A percentile compares a stretch with the other conserved stretches of the same genome.
Evolutionary conservation across 2,797 vertebrate genomes (phyloP).

Genomic region (Orestias chungarensis): DNA sequence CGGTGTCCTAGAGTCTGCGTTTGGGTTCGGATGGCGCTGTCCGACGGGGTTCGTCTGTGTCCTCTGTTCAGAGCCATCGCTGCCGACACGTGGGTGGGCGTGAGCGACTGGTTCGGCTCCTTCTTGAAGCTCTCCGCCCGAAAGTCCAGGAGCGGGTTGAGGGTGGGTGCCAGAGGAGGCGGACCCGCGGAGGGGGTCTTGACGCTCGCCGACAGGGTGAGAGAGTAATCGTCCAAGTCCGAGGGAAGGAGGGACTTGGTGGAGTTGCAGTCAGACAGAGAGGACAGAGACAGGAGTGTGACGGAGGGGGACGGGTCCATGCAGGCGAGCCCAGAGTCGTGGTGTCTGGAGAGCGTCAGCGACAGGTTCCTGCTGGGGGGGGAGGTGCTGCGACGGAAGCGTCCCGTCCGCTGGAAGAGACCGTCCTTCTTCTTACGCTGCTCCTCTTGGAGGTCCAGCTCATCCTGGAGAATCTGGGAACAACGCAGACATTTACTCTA

Average conservation of each 20-base stretch:
- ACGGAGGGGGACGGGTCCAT: conserved; percentile 82
- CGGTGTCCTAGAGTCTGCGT: conserved; percentile 80
- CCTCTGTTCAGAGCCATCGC: conserved; percentile 80
- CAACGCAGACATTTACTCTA: neutral
- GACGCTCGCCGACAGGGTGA: conserved; percentile 50
- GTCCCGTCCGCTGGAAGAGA: conserved; percentile 84
- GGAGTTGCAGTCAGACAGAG: conserved; percentile 91
- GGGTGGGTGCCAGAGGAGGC: conserved; percentile 38
- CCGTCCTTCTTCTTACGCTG: conserved; percentile 84
- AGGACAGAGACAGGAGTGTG: conserved; percentile 89
- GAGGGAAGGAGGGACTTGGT: conserved; percentile 89
- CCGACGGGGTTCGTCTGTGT: conserved; percentile 88
- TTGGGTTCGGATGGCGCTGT: conserved; percentile 85
- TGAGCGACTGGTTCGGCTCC: conserved; percentile 90
- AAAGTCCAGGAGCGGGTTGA: conserved; percentile 88
- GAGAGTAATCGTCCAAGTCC: conserved; percentile 82
- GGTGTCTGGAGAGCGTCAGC: conserved; percentile 76
- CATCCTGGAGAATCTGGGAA: conserved; percentile 82
- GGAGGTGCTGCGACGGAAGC: conserved; percentile 77
- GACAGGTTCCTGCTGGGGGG: conserved; percentile 80
- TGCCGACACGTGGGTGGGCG: conserved; percentile 88
- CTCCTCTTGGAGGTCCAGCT: conserved; percentile 81
- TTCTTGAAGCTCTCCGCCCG: conserved; percentile 91
- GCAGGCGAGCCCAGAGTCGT: conserved; percentile 74
- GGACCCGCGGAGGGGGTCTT: conserved; percentile 44